Evolutionary conservation across 2,113 vertebrate genomes (phyloP).

Genomic region (Cercocebus atys): DNA sequence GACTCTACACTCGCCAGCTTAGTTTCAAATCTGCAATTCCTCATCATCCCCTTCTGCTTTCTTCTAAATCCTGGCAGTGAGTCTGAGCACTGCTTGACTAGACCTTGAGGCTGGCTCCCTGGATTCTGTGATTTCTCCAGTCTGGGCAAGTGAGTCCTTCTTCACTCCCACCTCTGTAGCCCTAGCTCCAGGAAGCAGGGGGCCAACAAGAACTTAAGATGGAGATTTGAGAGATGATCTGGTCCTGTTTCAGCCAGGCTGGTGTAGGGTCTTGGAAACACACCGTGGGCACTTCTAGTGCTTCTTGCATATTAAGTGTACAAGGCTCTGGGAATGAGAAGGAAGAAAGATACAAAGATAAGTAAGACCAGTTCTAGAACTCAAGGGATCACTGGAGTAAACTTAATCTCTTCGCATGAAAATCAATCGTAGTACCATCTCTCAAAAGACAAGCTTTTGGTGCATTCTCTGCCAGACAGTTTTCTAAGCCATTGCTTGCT

Average conservation of each 20-base stretch:
- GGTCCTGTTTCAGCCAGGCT: background rate
- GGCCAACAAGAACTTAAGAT: background rate
- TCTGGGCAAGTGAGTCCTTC: background rate
- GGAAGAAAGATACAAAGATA: background rate
- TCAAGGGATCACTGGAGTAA: background rate
- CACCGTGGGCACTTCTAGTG: background rate
- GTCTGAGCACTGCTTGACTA: background rate
- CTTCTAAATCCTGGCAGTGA: background rate
- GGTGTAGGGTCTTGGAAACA: background rate
- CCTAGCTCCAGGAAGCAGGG: background rate
- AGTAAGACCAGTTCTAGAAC: background rate
- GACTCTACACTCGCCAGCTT: background rate
- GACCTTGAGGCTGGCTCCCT: background rate
- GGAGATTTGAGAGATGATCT: background rate
- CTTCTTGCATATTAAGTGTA: background rate
- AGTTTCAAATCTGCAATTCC: background rate
- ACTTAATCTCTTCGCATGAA: background rate
- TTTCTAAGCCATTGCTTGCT: background rate
- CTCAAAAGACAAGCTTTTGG: background rate
- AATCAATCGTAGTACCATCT: background rate
- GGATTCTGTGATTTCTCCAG: background rate
- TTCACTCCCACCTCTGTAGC: background rate
- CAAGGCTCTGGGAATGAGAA: background rate
- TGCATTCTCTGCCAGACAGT: background rate
- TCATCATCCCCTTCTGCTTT: background rate